Conservation (phyloP, 2,797 vertebrate species). For the Aphelocoma californica region DNA sequence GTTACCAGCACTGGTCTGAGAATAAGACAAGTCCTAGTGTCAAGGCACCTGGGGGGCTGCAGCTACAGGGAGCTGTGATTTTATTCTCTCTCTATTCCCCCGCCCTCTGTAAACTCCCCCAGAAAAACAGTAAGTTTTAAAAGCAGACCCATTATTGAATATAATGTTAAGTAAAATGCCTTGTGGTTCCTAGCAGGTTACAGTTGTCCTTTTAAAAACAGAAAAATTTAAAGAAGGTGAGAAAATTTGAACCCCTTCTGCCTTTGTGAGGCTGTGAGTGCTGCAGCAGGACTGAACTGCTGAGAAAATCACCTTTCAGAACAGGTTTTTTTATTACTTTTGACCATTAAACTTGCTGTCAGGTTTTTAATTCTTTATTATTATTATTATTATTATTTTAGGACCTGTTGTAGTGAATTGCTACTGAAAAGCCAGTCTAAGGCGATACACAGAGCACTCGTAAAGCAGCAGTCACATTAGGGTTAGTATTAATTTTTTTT, state of each 20-base stretch:
- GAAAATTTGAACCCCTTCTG: slow-evolving; percentile 45
- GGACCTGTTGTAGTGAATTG: slow-evolving; percentile 82
- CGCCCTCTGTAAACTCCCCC: slow-evolving; percentile 1
- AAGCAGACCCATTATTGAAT: slow-evolving; percentile 28
- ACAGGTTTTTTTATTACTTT: slow-evolving; percentile 66
- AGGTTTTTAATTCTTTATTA: slow-evolving; percentile 76
- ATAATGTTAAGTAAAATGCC: slow-evolving; percentile 48
- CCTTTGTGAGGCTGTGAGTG: slow-evolving; percentile 59
- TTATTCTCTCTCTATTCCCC: slow-evolving; percentile 30
- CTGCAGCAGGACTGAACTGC: slow-evolving; percentile 55
- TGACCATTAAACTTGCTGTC: slow-evolving; percentile 74
- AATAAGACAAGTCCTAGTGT: not conserved
- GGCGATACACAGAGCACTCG: slow-evolving; percentile 77
- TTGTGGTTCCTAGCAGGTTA: slow-evolving; percentile 53
- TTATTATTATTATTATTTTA: slow-evolving; percentile 78
- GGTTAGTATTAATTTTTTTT: slow-evolving; percentile 76
- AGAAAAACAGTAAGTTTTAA: slow-evolving; percentile 61
- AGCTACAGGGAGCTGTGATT: slow-evolving; percentile 49
- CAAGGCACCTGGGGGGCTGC: slow-evolving; percentile 24
- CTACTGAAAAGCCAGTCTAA: slow-evolving; percentile 79
- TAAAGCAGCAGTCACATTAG: slow-evolving; percentile 82
- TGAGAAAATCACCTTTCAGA: slow-evolving; percentile 59
- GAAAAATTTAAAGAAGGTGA: slow-evolving; percentile 9
- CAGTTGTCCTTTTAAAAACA: slow-evolving; percentile 53
- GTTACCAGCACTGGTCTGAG: slow-evolving; percentile 16